phyloP scores from a whole-genome alignment of 2,797 vertebrate genomes.

The Halcyon chelicuti region DNA sequence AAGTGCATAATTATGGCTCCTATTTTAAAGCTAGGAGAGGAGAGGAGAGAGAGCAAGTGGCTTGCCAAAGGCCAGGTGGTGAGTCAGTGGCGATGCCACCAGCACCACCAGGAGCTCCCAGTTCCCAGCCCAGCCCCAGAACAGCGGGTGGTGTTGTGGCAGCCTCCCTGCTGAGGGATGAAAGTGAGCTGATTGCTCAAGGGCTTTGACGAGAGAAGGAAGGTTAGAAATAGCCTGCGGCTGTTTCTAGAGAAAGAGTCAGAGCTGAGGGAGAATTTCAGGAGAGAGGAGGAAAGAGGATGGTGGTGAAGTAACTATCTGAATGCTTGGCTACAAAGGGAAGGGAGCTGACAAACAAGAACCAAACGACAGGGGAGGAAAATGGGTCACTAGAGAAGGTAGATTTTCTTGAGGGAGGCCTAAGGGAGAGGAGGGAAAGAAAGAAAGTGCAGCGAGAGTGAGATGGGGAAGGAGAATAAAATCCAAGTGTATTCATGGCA shows the following conservation, averaged over 20 bases:
- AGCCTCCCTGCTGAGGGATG: not conserved
- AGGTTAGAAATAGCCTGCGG: conserved; percentile 36
- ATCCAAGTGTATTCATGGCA: not conserved
- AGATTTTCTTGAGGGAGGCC: not conserved
- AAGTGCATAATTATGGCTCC: not conserved
- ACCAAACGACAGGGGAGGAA: not conserved
- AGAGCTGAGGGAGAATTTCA: not conserved
- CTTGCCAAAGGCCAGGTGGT: not conserved
- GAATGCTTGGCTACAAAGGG: not conserved
- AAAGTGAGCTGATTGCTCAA: conserved; percentile 45
- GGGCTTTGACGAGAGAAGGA: not conserved
- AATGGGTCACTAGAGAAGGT: not conserved
- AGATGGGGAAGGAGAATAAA: not conserved
- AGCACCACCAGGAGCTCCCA: not conserved
- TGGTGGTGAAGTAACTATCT: not conserved
- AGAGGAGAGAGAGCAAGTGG: not conserved
- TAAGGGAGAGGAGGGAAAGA: not conserved
- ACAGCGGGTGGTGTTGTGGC: fast-evolving
- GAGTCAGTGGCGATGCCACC: not conserved
- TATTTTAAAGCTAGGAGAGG: conserved; percentile 16
- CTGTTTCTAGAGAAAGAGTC: conserved; percentile 3
- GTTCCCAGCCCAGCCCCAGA: not conserved
- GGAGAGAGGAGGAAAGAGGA: not conserved
- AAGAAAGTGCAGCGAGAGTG: not conserved
- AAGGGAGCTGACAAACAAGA: not conserved